A percentile compares a stretch with the other conserved stretches of the same genome.
These are phyloP conservation scores for Ephialtes manifestator DNA, from an alignment of 2,888 invertebrate genomes.

Conservation along the genomic window DNA sequence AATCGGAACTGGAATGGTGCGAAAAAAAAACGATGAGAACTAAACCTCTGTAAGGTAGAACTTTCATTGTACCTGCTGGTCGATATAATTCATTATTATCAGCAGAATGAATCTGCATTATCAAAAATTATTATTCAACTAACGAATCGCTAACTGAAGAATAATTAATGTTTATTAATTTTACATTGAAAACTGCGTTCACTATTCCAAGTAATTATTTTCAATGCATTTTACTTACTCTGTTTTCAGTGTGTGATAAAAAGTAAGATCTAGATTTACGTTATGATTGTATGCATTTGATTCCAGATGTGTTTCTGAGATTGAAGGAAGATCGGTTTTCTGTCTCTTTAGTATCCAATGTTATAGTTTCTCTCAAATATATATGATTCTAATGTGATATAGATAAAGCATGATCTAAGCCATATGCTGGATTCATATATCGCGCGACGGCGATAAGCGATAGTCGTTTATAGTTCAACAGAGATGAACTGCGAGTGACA, in stretches of 20 bases:
- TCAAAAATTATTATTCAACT: background rate
- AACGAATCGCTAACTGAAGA: background rate
- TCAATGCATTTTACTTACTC: background rate
- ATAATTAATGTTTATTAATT: background rate
- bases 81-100: background rate
- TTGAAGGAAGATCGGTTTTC: too few species aligned
- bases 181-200: background rate
- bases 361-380: too few species aligned
- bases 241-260: background rate
- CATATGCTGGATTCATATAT: too few species aligned
- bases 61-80: background rate
- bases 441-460: too few species aligned
- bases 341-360: too few species aligned
- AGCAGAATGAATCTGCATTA: background rate
- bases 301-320: too few species aligned
- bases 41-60: background rate
- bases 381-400: too few species aligned
- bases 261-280: too few species aligned
- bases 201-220: background rate
- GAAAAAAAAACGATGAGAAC: background rate
- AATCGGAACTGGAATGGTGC: constrained; percentile 21
- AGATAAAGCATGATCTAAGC: too few species aligned
- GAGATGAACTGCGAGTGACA: too few species aligned
- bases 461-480: too few species aligned
- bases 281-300: too few species aligned